Percentiles rank a stretch among this genome's conserved stretches.
These are phyloP conservation scores for Acanthopagrus latus DNA, from an alignment of 2,797 vertebrate species.

Conservation along the genomic window DNA sequence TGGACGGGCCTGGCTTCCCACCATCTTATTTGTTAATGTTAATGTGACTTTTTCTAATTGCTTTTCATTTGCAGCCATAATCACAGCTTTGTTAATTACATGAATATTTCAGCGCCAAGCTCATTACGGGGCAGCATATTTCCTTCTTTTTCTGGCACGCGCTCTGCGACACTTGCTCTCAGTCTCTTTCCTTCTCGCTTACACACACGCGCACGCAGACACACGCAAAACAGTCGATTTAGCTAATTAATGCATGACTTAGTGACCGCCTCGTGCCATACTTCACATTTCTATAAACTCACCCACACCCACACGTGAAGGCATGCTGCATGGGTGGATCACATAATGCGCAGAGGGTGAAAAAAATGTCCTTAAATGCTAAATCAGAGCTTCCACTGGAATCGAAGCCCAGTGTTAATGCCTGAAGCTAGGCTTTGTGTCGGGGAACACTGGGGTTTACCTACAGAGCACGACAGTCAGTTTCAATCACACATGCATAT, in stretches of 20 bases:
- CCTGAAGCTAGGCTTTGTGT: conserved; percentile 28
- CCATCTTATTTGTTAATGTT: conserved; percentile 79
- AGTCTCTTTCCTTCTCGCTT: conserved; percentile 37
- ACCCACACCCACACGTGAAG: not conserved
- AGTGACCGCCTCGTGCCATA: conserved; percentile 49
- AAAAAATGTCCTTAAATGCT: not conserved
- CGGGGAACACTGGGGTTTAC: conserved; percentile 13
- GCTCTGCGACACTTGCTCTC: conserved; percentile 50
- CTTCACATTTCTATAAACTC: conserved; percentile 34
- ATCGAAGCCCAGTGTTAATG: conserved; percentile 27
- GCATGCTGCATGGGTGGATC: conserved; percentile 1
- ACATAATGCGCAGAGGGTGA: not conserved
- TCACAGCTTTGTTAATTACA: conserved; percentile 87
- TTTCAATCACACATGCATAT: conserved; percentile 45
- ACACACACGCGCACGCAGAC: conserved; percentile 14
- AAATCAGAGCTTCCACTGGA: conserved; percentile 12
- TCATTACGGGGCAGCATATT: conserved; percentile 77
- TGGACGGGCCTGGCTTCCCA: conserved; percentile 55
- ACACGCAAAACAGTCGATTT: conserved; percentile 47
- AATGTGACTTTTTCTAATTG: conserved; percentile 84
- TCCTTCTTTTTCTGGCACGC: conserved; percentile 64
- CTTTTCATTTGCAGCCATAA: conserved; percentile 84
- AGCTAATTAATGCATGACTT: conserved; percentile 62
- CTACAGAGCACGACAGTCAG: conserved; percentile 33
- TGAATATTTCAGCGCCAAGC: conserved; percentile 84